phyloP scores from a whole-genome alignment of 2,888 invertebrate genomes.

The Onchidella celtica region DNA sequence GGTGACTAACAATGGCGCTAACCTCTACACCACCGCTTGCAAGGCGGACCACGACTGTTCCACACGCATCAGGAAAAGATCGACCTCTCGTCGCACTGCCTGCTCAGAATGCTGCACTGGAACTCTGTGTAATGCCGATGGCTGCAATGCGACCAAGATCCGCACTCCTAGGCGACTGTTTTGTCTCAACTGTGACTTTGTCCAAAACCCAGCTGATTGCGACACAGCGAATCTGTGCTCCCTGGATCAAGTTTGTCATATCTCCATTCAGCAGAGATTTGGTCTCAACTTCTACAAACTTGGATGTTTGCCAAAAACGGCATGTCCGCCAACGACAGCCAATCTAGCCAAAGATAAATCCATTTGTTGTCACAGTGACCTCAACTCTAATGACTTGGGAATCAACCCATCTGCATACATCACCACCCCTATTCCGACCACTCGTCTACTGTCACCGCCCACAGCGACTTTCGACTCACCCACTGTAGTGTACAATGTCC shows the following conservation, averaged over 20 bases:
- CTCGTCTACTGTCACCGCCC: background rate
- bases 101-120: constrained; percentile 25
- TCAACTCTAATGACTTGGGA: constrained; percentile 30
- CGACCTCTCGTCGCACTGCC: background rate
- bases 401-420: constrained; percentile 15
- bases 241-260: background rate
- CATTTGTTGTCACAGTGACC: constrained; percentile 32
- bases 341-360: constrained; percentile 22
- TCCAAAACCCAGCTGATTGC: constrained; percentile 20
- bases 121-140: constrained; percentile 14
- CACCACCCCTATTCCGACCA: constrained; percentile 27
- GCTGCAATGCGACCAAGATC: background rate
- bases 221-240: constrained; percentile 17
- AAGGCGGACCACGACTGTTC: background rate
- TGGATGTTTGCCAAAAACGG: constrained; percentile 18
- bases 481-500: constrained; percentile 12
- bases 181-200: constrained; percentile 27
- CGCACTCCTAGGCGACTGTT: background rate
- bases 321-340: constrained; percentile 13
- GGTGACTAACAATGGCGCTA: background rate
- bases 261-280: constrained; percentile 1
- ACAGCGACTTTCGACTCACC: background rate
- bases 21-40: constrained; percentile 4
- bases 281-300: constrained; percentile 12
- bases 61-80: background rate